Base-by-base conservation (phyloP, 2,113 vertebrate genomes). In the Colaptes auratus region DNA sequence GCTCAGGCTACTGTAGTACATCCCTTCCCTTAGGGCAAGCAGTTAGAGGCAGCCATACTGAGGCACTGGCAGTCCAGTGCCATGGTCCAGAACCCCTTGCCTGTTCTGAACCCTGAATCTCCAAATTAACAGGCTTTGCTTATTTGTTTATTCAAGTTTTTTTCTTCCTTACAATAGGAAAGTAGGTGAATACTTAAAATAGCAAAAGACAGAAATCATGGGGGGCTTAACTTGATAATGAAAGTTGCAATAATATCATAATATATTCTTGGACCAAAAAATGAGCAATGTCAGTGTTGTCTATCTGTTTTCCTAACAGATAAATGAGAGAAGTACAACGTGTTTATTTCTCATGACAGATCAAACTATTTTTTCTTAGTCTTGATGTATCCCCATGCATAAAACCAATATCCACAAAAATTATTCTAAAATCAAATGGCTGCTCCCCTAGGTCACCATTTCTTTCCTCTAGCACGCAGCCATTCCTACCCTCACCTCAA, bases 31-130 rank as follows among this genome's bases (percentile, higher is more conserved):
- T 4, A 27, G 14, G 36, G 23, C 59, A 84, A 1, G 0, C 13
- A 15, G 50, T 12, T 64, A 21, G 8, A 23, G 44, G 39, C 23
- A 66, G 64, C 10, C 0, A 0, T 30, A 30, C 8, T 0, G 0
- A 46, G 18, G 10, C 1, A 1, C 46, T 74, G 50, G 20, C 35
- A n/a, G 12, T 39, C 33, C 0, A 1, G 48, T 9, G 28, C 18
- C 2, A 0, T n/a, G 35, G 15, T 24, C 35, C 31, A 52, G 24
- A 72, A 53, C 10, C 8, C 48, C 46, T 9, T 30, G 7, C n/a
- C 25, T 77, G 16, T 28, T 79, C 25, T 8, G 3, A 67, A 72
- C 16, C 39, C 14, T 14, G 11, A 78, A 52, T 23, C 39, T 84
- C 74, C 31, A 8, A 15, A 30, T 65, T 42, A 76, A 44, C 25